Evolutionary conservation across 2,113 vertebrate genomes (phyloP), one percentile per base, ranked within the genome.

Genomic region (Ciconia stormi): DNA sequence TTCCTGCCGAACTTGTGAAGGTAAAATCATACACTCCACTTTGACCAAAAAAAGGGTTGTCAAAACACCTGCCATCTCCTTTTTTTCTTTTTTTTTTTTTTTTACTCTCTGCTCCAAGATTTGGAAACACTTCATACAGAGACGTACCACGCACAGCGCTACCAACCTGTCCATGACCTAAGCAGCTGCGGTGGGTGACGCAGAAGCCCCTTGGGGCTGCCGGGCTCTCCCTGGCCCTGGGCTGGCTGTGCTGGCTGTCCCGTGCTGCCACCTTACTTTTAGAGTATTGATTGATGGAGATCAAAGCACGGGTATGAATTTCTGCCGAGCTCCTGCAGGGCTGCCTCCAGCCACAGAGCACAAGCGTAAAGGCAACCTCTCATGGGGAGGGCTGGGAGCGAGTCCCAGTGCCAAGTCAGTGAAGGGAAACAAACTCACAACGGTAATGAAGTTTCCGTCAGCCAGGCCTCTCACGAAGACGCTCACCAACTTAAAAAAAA

Each of bases 1-100:
- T 8, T 98, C 98, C 53, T 99, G 99, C 90, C 98, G 90, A 26
- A 98, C 98, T 19, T 99, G 99, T 87, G 77, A 78, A 36, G 98
- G 99, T 99, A 98, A 97, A 95, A 93, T 36, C 10, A 4, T 9
- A n/a, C 3, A 1, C 20, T 84, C 21, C 15, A 4, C 30, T 81
- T 88, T 47, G 21, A 63, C 42, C 6, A 27, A 44, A 77, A 65
- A 56, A 14, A 58, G 17, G 12, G 29, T 53, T 88, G 36, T n/a
- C 46, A 27, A n/a, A 58, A 20, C 10, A n/a, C 16, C 7, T 56
- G 15, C 12, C 11, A 56, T 44, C 14, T 53, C 36, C n/a, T 17
- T 40, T 27, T 11, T 36, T 30, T 79, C 16, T 21, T 11, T 38
- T 15, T 40, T 27, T 11, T 36, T 11, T 32, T 36, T 52, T 21